phyloP scores from a whole-genome alignment of 2,888 invertebrate genomes.

The Diogma glabrata region DNA sequence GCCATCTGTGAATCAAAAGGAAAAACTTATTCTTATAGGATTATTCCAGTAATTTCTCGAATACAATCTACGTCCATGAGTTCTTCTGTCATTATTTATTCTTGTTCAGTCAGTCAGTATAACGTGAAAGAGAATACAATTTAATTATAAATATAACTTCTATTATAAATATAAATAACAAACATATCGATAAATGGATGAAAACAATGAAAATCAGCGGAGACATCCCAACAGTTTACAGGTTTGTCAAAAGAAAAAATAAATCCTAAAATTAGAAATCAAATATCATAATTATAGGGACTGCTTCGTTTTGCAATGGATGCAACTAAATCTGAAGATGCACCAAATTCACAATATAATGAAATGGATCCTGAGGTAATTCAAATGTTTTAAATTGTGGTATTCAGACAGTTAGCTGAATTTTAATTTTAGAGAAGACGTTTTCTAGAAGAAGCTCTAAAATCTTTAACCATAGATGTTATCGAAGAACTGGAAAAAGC shows the following conservation, averaged over 20 bases:
- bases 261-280: no score
- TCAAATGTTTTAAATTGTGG: not conserved
- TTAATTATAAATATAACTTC: no score
- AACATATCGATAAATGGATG: constrained; percentile 6
- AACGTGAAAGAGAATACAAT: no score
- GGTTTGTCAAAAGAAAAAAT: not conserved
- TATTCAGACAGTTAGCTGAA: not conserved
- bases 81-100: not conserved
- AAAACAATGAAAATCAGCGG: constrained; percentile 6
- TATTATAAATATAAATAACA: no score
- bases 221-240: constrained; percentile 13
- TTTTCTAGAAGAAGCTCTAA: constrained; percentile 61
- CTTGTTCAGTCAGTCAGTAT: no score
- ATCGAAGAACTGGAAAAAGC: constrained; percentile 51
- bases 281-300: no score
- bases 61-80: not conserved
- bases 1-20: no score
- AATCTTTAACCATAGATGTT: constrained; percentile 57
- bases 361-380: constrained; percentile 54
- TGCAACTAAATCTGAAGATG: constrained; percentile 48
- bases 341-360: constrained; percentile 39
- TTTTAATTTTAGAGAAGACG: constrained; percentile 44
- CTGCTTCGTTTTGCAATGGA: constrained; percentile 59
- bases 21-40: no score
- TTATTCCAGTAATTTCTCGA: constrained; percentile 5